Evolutionary conservation across 2,113 vertebrate species (phyloP).

Genomic region (Promerops cafer): DNA sequence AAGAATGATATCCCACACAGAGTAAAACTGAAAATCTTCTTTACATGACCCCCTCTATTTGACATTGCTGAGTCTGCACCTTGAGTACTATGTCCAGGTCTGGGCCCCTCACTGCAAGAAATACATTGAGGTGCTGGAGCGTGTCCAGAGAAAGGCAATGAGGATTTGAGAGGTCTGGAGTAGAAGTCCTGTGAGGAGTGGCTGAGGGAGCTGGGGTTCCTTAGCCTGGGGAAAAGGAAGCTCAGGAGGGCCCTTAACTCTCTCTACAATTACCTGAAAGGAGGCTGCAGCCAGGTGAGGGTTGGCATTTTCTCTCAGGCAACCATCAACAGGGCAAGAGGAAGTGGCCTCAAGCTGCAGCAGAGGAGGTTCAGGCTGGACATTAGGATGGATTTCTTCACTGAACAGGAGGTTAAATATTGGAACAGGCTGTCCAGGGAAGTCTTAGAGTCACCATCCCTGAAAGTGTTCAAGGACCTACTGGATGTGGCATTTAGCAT

Average conservation of each 20-base stretch:
- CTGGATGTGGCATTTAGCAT: background rate
- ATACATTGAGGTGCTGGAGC: background rate
- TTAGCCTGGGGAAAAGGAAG: background rate
- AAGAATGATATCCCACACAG: background rate
- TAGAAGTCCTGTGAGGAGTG: background rate
- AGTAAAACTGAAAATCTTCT: background rate
- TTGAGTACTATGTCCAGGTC: rapidly evolving
- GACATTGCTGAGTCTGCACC: background rate
- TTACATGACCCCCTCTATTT: background rate
- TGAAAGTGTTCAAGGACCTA: background rate
- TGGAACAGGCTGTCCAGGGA: background rate
- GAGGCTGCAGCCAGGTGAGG: background rate
- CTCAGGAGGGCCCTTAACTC: background rate
- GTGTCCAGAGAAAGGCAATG: rapidly evolving
- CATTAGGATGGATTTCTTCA: background rate
- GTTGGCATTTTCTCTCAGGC: rapidly evolving
- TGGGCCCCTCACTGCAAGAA: background rate
- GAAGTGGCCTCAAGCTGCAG: background rate
- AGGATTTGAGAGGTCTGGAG: background rate
- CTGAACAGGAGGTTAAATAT: background rate
- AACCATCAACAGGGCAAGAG: background rate
- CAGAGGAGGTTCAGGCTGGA: rapidly evolving
- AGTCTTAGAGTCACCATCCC: background rate
- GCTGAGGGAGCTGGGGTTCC: background rate
- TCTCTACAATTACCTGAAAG: background rate